Evolutionary conservation across 1,140 invertebrate genomes (phyloP).

Genomic region (Halesus radiatus): DNA sequence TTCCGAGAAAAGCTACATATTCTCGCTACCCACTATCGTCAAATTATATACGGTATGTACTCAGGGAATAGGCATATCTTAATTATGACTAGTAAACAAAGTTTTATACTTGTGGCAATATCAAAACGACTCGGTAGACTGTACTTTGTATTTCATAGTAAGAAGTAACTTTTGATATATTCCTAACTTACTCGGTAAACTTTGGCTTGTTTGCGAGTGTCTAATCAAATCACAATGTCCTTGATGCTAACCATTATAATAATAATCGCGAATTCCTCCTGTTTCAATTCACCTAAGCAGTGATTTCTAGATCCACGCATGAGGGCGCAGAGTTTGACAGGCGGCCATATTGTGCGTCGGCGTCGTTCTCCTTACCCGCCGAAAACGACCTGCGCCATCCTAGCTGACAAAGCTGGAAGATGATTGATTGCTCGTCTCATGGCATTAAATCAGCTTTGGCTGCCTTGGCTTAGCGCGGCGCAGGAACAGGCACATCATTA

Average conservation of each 20-base stretch:
- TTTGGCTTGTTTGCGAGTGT: not conserved
- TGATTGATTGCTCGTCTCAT: conserved; percentile 42
- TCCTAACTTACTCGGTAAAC: not conserved
- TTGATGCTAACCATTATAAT: not conserved
- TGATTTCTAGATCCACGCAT: conserved; percentile 4
- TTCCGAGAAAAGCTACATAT: no score
- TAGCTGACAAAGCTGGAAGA: conserved; percentile 37
- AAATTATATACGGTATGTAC: no score
- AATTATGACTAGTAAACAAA: no score
- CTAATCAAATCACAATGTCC: not conserved
- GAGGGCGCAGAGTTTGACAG: not conserved
- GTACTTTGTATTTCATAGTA: no score
- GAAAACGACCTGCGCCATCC: conserved; percentile 27
- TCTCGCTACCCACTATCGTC: no score
- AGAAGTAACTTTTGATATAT: not conserved
- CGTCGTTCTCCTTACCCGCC: not conserved
- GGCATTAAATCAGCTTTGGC: conserved; percentile 39
- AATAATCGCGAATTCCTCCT: not conserved
- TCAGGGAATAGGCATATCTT: no score
- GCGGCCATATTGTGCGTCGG: not conserved
- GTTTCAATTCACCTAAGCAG: conserved; percentile 23
- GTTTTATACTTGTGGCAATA: no score
- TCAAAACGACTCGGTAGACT: no score
- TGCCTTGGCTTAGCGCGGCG: not conserved
- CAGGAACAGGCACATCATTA: conserved; percentile 17